Percentiles rank a stretch among this genome's conserved stretches.
Evolutionary conservation across 2,113 vertebrate genomes (phyloP).

Genomic region (Todiramphus chloris): DNA sequence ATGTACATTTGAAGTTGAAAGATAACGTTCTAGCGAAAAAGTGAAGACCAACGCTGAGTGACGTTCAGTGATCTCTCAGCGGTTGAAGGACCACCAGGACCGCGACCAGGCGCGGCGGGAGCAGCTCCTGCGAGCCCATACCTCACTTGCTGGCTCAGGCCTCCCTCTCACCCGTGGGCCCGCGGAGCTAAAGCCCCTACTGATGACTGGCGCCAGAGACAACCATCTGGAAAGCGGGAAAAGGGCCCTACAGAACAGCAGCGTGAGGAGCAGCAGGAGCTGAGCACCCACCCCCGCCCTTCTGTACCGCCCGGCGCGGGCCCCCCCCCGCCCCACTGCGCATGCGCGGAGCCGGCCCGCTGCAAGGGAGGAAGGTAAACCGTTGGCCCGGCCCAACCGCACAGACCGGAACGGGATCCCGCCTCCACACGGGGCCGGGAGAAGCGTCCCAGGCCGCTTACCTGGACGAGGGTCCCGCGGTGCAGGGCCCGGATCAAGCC

Average conservation of each 20-base stretch:
- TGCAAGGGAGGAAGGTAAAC: background rate
- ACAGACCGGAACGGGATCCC: too few species aligned
- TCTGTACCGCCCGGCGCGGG: too few species aligned
- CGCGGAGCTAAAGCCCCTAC: too few species aligned
- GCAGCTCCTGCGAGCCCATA: background rate
- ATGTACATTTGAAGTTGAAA: background rate
- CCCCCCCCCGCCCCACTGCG: background rate
- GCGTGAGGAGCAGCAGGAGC: accelerated
- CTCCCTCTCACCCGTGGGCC: background rate
- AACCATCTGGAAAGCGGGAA: accelerated
- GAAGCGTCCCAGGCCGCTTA: background rate
- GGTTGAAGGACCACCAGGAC: background rate
- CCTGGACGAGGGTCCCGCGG: slow-evolving; percentile 36
- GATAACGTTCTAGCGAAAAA: background rate
- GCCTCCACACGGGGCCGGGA: too few species aligned
- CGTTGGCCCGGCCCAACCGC: too few species aligned
- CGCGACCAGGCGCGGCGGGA: background rate
- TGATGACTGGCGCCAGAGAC: background rate
- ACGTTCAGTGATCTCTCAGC: accelerated
- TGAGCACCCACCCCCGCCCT: too few species aligned
- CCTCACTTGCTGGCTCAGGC: background rate
- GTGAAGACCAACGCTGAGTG: background rate
- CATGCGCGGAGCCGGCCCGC: background rate
- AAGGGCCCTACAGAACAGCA: accelerated
- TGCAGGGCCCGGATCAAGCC: slow-evolving; percentile 27